phyloP scores from a whole-genome alignment of 2,888 invertebrate genomes.

The Halictus ligatus region DNA sequence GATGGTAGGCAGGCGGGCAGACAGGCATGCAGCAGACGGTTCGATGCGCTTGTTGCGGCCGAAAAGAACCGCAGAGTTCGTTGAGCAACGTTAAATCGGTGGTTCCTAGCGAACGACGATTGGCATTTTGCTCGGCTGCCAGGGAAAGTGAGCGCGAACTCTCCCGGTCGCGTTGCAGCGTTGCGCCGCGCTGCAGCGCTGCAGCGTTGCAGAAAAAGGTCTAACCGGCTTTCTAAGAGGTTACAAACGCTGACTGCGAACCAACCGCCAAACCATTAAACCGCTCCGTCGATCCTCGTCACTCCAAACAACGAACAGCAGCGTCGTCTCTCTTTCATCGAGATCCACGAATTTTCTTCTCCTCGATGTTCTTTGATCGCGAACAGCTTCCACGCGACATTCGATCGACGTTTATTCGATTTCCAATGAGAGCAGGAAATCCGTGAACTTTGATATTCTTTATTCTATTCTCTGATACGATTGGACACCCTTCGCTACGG shows the following conservation, averaged over 20 bases:
- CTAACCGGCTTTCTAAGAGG: conserved; percentile 66
- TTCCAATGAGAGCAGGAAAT: no score
- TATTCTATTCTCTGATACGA: no score
- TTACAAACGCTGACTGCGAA: conserved; percentile 33
- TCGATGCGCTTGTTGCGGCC: conserved; percentile 3
- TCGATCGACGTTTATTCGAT: no score
- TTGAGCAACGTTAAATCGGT: conserved; percentile 18
- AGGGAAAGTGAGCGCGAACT: conserved; percentile 75
- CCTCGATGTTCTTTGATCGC: no score
- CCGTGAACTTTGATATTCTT: no score
- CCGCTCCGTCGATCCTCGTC: conserved; percentile 4
- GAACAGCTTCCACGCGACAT: no score
- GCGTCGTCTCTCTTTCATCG: background rate
- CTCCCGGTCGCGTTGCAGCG: conserved; percentile 59
- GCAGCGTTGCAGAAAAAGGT: conserved; percentile 54
- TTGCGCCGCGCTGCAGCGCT: background rate
- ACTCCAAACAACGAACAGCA: conserved; percentile 19
- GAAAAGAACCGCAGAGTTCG: conserved; percentile 5
- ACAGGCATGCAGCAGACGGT: background rate
- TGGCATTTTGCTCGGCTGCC: conserved; percentile 61
- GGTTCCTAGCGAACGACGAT: conserved; percentile 49
- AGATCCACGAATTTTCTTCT: background rate
- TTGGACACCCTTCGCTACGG: no score
- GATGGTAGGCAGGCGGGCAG: background rate
- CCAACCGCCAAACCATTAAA: conserved; percentile 31